These are phyloP conservation scores for Hirundo rustica DNA, from an alignment of 2,797 vertebrate genomes.

Conservation along the genomic window DNA sequence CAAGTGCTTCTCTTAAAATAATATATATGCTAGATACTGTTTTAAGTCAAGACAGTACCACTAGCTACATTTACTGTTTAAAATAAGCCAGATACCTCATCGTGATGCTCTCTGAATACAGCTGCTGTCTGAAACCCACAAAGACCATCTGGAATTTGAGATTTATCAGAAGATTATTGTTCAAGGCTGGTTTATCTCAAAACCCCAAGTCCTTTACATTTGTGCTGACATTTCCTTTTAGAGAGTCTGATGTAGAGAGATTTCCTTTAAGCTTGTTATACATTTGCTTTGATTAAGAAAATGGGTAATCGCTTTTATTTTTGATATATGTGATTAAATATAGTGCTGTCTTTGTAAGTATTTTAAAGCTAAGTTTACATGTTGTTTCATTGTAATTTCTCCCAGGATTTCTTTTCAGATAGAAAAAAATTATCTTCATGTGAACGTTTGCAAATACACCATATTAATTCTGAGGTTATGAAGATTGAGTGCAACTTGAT, in stretches of 20 bases:
- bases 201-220: background rate
- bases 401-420: conserved; percentile 3
- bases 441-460: background rate
- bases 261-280: background rate
- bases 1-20: background rate
- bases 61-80: background rate
- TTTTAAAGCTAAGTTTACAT: conserved; percentile 4
- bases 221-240: background rate
- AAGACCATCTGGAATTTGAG: conserved; percentile 9
- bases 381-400: conserved; percentile 21
- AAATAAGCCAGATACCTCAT: background rate
- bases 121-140: background rate
- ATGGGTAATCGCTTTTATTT: background rate
- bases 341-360: background rate
- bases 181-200: conserved; percentile 7
- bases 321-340: background rate
- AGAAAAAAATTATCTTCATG: background rate
- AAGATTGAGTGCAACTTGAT: background rate
- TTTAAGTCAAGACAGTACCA: background rate
- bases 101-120: background rate
- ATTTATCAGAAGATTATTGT: conserved; percentile 23
- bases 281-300: background rate
- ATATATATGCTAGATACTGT: background rate
- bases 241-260: background rate
- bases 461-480: background rate